These are phyloP conservation scores for Calliphora vicina DNA, from an alignment of 1,140 invertebrate genomes.

Conservation along the genomic window DNA sequence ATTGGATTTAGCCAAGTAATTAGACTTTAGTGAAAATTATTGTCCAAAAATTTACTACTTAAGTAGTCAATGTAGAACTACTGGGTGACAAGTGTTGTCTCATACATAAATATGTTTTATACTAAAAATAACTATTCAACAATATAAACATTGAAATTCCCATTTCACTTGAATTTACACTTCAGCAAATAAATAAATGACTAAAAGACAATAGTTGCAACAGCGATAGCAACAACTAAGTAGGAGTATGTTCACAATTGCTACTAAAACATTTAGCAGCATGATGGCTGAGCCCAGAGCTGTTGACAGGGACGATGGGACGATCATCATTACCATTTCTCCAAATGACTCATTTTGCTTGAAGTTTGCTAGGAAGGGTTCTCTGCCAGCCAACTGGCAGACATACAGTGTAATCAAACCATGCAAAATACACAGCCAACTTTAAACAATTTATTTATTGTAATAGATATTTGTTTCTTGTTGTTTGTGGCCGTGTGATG, in stretches of 20 bases:
- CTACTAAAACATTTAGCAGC: no score
- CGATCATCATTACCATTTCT: not conserved
- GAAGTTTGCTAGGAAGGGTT: not conserved
- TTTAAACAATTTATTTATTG: not conserved
- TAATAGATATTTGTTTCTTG: not conserved
- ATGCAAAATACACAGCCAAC: not conserved
- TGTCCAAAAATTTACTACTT: no score
- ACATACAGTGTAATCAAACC: not conserved
- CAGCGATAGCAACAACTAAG: no score
- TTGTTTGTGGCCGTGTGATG: not conserved
- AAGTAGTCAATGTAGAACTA: no score
- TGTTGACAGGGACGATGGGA: not conserved
- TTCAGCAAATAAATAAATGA: not conserved
- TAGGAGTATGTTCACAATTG: no score
- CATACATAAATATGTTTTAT: not conserved
- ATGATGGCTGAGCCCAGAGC: not conserved
- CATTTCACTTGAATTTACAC: conserved; percentile 9
- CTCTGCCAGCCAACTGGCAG: not conserved
- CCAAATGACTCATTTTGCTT: not conserved
- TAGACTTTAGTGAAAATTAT: no score
- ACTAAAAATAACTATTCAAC: not conserved
- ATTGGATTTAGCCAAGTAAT: no score
- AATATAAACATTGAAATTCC: not conserved
- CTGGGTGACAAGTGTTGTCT: no score
- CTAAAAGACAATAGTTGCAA: not conserved